Conservation (phyloP, 2,888 invertebrate genomes). For the Parascotia fuliginaria region DNA sequence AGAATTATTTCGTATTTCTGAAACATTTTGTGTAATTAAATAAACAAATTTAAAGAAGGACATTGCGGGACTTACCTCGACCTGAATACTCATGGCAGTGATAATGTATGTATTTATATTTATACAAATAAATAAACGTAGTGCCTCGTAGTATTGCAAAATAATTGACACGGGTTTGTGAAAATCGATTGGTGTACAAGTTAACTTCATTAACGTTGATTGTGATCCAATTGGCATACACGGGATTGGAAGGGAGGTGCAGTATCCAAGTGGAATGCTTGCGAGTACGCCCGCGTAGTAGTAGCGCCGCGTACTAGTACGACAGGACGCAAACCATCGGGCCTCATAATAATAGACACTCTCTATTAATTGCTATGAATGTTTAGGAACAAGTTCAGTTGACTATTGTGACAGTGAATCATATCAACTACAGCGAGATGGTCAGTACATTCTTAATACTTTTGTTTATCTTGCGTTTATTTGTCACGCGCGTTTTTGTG, state of each 20-base stretch:
- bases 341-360: constrained; percentile 27
- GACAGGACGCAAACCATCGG: constrained; percentile 50
- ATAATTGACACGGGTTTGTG: constrained; percentile 32
- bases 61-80: constrained; percentile 33
- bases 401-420: constrained; percentile 45
- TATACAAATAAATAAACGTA: constrained; percentile 23
- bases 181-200: constrained; percentile 25
- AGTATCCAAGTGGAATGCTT: constrained; percentile 42
- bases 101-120: constrained; percentile 9
- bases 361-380: constrained; percentile 35
- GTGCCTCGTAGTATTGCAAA: constrained; percentile 8
- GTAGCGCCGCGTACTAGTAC: constrained; percentile 49
- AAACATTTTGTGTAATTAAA: constrained; percentile 11
- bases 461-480: constrained; percentile 1
- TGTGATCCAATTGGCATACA: constrained; percentile 61
- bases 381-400: constrained; percentile 31
- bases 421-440: constrained; percentile 34
- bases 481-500: background rate
- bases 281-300: constrained; percentile 49
- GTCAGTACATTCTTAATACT: constrained; percentile 30
- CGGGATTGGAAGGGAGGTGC: constrained; percentile 46
- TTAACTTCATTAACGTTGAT: constrained; percentile 43
- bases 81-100: constrained; percentile 25
- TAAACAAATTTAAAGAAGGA: constrained; percentile 10
- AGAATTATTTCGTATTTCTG: too few species aligned